These are phyloP conservation scores for Harpegnathos saltator DNA, from an alignment of 1,140 invertebrate genomes.

Conservation along the genomic window DNA sequence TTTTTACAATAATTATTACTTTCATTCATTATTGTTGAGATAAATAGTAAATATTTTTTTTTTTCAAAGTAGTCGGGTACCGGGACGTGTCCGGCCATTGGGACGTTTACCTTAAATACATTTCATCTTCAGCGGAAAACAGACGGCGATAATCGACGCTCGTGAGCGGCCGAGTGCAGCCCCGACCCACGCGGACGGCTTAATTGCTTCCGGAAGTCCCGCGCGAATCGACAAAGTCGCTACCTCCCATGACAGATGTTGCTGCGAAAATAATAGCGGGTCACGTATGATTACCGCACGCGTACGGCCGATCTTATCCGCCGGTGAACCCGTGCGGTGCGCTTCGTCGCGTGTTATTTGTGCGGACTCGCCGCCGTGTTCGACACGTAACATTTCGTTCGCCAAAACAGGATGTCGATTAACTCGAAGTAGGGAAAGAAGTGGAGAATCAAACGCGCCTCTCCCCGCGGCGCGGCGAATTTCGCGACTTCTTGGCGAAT, in stretches of 20 bases:
- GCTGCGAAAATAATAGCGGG: conserved; percentile 75
- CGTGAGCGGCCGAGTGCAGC: background rate
- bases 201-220: conserved; percentile 77
- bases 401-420: background rate
- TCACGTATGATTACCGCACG: conserved; percentile 35
- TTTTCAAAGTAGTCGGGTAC: no score
- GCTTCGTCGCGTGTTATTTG: no score
- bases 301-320: background rate
- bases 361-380: no score
- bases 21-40: no score
- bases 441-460: background rate
- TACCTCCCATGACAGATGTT: conserved; percentile 78
- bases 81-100: no score
- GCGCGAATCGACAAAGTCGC: conserved; percentile 69
- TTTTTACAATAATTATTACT: no score
- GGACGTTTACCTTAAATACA: no score
- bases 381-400: background rate
- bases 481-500: background rate
- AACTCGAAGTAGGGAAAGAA: background rate
- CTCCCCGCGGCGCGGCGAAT: no score
- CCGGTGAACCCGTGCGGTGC: background rate
- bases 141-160: conserved; percentile 30
- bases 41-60: no score
- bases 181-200: conserved; percentile 22
- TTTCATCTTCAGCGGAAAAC: no score